phyloP scores from a whole-genome alignment of 2,113 vertebrate species.

The Pithys albifrons region DNA sequence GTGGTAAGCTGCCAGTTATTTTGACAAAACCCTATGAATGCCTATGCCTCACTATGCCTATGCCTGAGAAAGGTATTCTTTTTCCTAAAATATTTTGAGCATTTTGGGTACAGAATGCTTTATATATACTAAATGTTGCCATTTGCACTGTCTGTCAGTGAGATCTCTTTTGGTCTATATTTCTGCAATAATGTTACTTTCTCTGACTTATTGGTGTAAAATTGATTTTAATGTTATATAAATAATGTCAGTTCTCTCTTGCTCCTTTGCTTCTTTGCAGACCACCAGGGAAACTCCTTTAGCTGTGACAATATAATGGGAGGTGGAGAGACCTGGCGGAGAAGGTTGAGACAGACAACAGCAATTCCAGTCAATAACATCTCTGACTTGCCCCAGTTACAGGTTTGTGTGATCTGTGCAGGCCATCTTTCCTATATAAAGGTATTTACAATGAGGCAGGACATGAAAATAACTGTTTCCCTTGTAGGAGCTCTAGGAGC shows the following conservation, averaged over 20 bases:
- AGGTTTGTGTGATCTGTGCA: background rate
- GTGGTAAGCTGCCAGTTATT: background rate
- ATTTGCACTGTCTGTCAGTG: background rate
- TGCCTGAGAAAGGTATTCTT: background rate
- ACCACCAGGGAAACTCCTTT: background rate
- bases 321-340: conserved; percentile 45
- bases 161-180: background rate
- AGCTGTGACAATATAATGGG: background rate
- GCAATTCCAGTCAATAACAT: background rate
- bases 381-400: background rate
- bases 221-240: background rate
- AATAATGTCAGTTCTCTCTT: background rate
- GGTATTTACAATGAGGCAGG: background rate
- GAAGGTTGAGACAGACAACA: background rate
- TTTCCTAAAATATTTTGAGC: background rate
- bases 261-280: background rate
- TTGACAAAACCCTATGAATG: background rate
- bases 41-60: background rate
- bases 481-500: background rate
- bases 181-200: background rate
- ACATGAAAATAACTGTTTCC: background rate
- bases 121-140: background rate
- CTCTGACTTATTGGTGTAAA: background rate
- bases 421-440: background rate
- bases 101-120: background rate